phyloP scores from a whole-genome alignment of 2,113 vertebrate species.

The Chamaetylas fuelleborni region DNA sequence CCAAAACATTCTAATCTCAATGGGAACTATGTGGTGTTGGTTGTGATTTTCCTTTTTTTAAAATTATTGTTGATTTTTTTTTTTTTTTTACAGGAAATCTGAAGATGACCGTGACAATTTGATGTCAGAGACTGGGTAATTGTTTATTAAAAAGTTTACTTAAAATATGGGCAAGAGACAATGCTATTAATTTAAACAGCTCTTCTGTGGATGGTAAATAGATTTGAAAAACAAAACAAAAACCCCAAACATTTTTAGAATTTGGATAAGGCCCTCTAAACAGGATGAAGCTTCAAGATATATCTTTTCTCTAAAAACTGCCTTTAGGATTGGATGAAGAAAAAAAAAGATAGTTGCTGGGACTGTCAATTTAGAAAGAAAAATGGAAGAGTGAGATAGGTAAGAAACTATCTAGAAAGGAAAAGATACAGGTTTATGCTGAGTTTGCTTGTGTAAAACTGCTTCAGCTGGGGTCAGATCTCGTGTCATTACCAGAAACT shows the following conservation, averaged over 20 bases:
- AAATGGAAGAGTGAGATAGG: background rate
- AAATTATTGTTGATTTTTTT: background rate
- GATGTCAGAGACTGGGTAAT: background rate
- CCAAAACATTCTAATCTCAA: background rate
- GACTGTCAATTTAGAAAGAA: background rate
- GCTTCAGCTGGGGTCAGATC: background rate
- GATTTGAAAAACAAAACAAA: background rate
- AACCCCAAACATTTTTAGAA: fast-evolving
- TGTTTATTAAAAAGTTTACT: background rate
- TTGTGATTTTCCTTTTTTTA: background rate
- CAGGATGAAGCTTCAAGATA: background rate
- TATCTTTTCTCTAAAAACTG: background rate
- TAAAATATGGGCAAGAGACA: background rate
- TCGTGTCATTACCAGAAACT: background rate
- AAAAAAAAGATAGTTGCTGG: background rate
- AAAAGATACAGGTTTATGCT: background rate
- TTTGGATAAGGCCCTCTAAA: background rate
- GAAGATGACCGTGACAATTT: background rate
- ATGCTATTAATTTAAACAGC: background rate
- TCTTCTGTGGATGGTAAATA: background rate
- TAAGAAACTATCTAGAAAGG: background rate
- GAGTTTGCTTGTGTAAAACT: background rate
- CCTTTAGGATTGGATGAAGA: background rate
- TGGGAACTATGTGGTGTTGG: background rate
- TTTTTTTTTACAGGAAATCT: background rate